Base-by-base conservation (phyloP, 2,888 invertebrate genomes). In the Eupeodes luniger region DNA sequence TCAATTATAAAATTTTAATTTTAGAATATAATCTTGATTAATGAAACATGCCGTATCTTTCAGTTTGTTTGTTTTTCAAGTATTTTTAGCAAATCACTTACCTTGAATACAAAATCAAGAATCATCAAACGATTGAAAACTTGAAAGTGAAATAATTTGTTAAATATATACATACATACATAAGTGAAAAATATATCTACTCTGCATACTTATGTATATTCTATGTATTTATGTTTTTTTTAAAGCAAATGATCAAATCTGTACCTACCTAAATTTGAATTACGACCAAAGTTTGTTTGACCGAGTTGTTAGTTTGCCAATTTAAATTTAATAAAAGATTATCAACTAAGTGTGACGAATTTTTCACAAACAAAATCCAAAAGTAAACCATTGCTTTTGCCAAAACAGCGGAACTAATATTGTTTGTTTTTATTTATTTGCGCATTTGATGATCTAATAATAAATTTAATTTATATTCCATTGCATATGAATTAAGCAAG, bases 261-360 rank as follows among this genome's bases (percentile, higher is more conserved):
- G 27, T 27, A 27, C 3, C 1, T 27, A 55, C 44, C 27, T 55
- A 55, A 40, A 55, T 44, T 55, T 55, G 55, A 70, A 55, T 67
- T 53, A 67, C 47, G 27, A 66, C 16, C 49, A 49, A 49, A 51
- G 49, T 11, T 69, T 53, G 16, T n/a, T 55, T 70, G 53, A 55
- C 70, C 53, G 70, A 70, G 53, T 70, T 70, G 40, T 70, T 55
- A 7, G 16, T n/a, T 40, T 40, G 70, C 70, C 70, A 70, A 70
- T 40, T 53, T 69, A 11, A 11, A 4, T 40, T 36, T 36, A n/a
- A 36, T 19, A 66, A 66, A 64, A 19, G 44, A 40, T 47, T 40
- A 47, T 64, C 19, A 7, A 14, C 16, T 44, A 61, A 61, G 62
- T 62, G 62, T 66, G 69, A 69, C 67, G 53, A 69, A 55, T 55